Evolutionary conservation across 2,113 vertebrate species (phyloP).

Genomic region (Rafetus swinhoei): DNA sequence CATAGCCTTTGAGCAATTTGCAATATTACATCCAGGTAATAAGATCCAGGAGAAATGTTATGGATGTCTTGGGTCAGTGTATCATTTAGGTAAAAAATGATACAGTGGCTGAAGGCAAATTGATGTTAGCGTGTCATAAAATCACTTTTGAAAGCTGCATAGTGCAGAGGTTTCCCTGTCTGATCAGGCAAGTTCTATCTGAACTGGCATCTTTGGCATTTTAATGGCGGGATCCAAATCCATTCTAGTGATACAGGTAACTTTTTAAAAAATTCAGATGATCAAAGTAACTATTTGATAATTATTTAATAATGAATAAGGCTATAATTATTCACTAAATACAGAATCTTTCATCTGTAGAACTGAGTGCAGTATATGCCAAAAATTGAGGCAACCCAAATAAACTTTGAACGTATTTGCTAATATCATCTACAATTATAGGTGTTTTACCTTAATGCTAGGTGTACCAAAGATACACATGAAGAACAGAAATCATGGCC

Average conservation of each 20-base stretch:
- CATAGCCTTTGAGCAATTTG: not conserved
- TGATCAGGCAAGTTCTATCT: not conserved
- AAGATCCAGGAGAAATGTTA: not conserved
- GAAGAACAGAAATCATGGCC: not conserved
- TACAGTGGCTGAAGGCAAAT: not conserved
- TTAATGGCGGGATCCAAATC: not conserved
- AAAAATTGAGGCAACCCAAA: not conserved
- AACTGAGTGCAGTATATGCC: not conserved
- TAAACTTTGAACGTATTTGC: accelerated
- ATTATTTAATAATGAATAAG: not conserved
- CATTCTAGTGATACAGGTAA: not conserved
- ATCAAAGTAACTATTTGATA: not conserved
- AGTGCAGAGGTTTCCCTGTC: not conserved
- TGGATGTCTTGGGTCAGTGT: not conserved
- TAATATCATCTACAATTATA: not conserved
- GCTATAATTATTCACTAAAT: not conserved
- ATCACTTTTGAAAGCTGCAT: not conserved
- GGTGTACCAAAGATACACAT: not conserved
- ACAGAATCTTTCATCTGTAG: not conserved
- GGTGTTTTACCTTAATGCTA: not conserved
- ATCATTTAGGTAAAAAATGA: slow-evolving; percentile 14
- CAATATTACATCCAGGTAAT: not conserved
- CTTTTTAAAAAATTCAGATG: not conserved
- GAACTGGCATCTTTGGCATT: not conserved
- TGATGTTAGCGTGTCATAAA: not conserved